phyloP scores from a whole-genome alignment of 2,888 invertebrate species.

The Sthenelais limicola region DNA sequence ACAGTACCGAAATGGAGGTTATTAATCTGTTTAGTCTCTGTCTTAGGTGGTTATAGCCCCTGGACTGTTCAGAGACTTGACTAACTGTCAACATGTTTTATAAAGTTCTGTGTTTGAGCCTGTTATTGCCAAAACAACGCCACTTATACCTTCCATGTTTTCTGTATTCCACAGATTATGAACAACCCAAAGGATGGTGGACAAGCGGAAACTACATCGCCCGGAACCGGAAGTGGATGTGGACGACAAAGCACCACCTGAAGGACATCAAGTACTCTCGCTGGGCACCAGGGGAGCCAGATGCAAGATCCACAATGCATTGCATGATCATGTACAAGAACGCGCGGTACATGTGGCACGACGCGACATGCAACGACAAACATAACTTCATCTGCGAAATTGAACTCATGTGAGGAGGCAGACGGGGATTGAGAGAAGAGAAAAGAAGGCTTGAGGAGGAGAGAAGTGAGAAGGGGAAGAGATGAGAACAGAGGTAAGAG shows the following conservation, averaged over 20 bases:
- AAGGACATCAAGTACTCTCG: constrained; percentile 60
- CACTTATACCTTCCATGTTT: no score
- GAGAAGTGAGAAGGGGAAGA: neutral
- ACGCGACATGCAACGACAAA: constrained; percentile 58
- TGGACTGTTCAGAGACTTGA: no score
- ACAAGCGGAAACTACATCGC: constrained; percentile 62
- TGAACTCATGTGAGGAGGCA: neutral
- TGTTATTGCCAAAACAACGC: no score
- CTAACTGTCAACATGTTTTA: no score
- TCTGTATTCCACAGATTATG: no score
- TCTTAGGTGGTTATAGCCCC: no score
- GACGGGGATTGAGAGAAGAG: neutral
- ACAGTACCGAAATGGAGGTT: no score
- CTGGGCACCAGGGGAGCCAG: constrained; percentile 63
- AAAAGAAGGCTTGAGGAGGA: neutral
- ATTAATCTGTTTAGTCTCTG: no score
- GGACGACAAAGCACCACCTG: constrained; percentile 56
- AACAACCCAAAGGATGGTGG: constrained; percentile 60
- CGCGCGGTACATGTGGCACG: constrained; percentile 60
- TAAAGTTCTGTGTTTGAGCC: no score
- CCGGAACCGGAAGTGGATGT: constrained; percentile 64
- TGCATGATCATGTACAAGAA: constrained; percentile 59
- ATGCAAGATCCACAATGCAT: constrained; percentile 56
- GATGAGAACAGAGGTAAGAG: neutral
- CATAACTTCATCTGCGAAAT: constrained; percentile 63